These are phyloP conservation scores for Podargus strigoides DNA, from an alignment of 2,797 vertebrate genomes.

Conservation along the genomic window DNA sequence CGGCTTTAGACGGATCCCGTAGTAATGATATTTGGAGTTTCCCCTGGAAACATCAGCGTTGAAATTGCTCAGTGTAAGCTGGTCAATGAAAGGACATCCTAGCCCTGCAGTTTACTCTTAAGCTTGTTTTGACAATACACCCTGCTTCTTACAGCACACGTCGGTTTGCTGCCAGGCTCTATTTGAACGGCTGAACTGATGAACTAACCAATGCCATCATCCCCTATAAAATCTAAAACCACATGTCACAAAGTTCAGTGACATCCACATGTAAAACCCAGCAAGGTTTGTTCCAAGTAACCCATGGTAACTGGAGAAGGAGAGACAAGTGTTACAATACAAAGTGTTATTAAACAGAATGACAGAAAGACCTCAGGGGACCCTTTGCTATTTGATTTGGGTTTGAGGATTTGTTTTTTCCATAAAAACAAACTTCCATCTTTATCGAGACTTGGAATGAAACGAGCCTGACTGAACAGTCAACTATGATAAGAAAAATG, in stretches of 20 bases:
- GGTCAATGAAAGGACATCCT: background rate
- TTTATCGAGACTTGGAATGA: background rate
- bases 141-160: background rate
- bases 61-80: background rate
- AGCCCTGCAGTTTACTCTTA: background rate
- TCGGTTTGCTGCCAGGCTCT: background rate
- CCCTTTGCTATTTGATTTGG: background rate
- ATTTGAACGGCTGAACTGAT: background rate
- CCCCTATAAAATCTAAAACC: background rate
- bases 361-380: background rate
- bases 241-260: background rate
- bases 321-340: background rate
- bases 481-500: background rate
- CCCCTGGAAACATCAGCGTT: slow-evolving; percentile 75
- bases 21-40: slow-evolving; percentile 99
- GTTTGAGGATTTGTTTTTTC: background rate
- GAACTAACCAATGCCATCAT: background rate
- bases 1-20: slow-evolving; percentile 96
- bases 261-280: background rate
- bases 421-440: background rate
- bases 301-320: background rate
- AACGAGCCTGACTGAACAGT: background rate
- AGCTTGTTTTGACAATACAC: background rate
- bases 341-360: background rate
- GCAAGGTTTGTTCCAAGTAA: background rate